These are phyloP conservation scores for Creontiades dilutus DNA, from an alignment of 2,888 invertebrate genomes.

Conservation along the genomic window DNA sequence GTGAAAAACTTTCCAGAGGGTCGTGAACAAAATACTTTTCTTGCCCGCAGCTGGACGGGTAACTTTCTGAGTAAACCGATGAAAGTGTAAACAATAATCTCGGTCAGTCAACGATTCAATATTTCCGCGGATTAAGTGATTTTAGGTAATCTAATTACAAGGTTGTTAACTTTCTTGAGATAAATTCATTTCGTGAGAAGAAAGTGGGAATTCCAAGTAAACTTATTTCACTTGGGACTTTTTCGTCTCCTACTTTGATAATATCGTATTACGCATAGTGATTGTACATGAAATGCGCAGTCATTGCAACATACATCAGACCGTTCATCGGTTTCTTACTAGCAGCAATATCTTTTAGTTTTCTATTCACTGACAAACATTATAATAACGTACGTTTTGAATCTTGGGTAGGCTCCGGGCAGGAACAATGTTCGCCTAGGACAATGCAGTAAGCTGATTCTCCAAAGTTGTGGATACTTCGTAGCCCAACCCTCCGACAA, in stretches of 20 bases:
- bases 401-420: not conserved
- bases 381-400: no score
- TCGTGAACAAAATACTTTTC: not conserved
- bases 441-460: not conserved
- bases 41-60: not conserved
- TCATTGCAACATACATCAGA: no score
- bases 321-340: no score
- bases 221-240: no score
- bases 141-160: not conserved
- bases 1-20: not conserved
- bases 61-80: not conserved
- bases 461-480: constrained; percentile 6
- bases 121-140: not conserved
- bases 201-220: no score
- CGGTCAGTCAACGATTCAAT: not conserved
- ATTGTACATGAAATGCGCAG: no score
- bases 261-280: no score
- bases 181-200: no score
- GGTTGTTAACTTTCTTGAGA: not conserved
- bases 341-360: no score
- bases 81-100: not conserved
- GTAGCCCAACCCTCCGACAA: constrained; percentile 8
- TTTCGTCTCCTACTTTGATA: no score
- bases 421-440: not conserved
- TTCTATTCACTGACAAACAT: no score